Evolutionary conservation across 2,113 vertebrate species (phyloP), one percentile per base, ranked within the genome.

Genomic region (Phoenicopterus ruber): DNA sequence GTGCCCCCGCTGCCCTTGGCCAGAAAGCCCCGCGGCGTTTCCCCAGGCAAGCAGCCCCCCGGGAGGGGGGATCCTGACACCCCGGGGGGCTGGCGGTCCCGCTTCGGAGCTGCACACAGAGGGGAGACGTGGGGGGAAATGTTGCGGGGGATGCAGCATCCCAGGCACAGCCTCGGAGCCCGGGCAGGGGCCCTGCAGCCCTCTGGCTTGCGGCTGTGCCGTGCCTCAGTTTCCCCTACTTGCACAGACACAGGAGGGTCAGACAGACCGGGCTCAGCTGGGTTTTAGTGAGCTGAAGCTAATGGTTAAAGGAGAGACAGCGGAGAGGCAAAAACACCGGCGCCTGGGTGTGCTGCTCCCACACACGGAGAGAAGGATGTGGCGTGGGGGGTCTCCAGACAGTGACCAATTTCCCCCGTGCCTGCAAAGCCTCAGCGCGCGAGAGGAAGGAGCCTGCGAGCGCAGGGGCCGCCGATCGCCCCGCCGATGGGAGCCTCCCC

Each of bases 191-290:
- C 2, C 47, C 14, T 38, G 24, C 79, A 54, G 34, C 67, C 42
- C 52, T 36, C 28, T 1, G 58, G 46, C 36, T 77, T 28, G 49
- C 1, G 5, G 62, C 31, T 6, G 40, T 10, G 76, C 62, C 0
- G 17, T 94, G 95, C 94, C 96, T 96, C 94, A 55, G 90, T 95
- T 96, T 95, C 90, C 93, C 94, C n/a, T 12, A 0, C 17, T 32
- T 5, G 47, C 12, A 17, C 40, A 46, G 32, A 1, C 10, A n/a
- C 58, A 16, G 22, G 21, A n/a, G 47, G 42, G 38, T 29, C 40
- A 1, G 81, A 16, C 34, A 52, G 61, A 21, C 8, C 0, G 6
- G n/a, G 13, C 38, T 82, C 29, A 3, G 71, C 16, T 2, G 7
- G 59, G n/a, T 9, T 77, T 38, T 18, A 4, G 19, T 9, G 76